Conservation (phyloP, 2,888 invertebrate species). For the Chalcosyrphus nemorum region DNA sequence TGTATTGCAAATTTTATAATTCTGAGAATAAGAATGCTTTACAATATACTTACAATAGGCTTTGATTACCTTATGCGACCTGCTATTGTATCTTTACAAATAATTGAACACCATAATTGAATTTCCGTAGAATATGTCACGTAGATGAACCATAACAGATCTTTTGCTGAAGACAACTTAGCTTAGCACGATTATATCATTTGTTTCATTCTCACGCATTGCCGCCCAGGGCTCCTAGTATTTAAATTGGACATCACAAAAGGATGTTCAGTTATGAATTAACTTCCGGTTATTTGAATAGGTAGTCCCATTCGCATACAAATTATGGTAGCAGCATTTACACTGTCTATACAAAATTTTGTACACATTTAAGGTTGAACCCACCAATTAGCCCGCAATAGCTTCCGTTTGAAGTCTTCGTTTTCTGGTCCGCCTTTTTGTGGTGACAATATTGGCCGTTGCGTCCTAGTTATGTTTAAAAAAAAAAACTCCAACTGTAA, state of each 20-base stretch:
- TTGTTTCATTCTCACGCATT: background rate
- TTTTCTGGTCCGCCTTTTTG: background rate
- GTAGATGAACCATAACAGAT: no score
- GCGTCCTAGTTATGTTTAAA: slow-evolving; percentile 8
- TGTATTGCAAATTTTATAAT: no score
- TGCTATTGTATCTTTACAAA: no score
- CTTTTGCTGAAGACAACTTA: no score
- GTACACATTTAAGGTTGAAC: background rate
- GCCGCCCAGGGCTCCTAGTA: no score
- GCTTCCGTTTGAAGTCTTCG: slow-evolving; percentile 16
- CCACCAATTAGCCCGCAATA: background rate
- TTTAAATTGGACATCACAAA: background rate
- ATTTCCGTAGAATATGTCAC: no score
- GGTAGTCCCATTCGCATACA: background rate
- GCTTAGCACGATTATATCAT: no score
- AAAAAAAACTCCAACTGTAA: slow-evolving; percentile 3
- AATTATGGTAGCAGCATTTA: background rate
- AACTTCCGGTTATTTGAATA: slow-evolving; percentile 1
- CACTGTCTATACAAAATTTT: background rate
- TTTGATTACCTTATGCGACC: no score
- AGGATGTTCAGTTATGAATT: background rate
- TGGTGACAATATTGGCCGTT: background rate
- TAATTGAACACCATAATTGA: no score
- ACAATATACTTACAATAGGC: no score
- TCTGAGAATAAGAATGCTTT: no score